These are phyloP conservation scores for Hirtodrosophila confusa DNA, from an alignment of 2,888 invertebrate genomes.

Conservation along the genomic window DNA sequence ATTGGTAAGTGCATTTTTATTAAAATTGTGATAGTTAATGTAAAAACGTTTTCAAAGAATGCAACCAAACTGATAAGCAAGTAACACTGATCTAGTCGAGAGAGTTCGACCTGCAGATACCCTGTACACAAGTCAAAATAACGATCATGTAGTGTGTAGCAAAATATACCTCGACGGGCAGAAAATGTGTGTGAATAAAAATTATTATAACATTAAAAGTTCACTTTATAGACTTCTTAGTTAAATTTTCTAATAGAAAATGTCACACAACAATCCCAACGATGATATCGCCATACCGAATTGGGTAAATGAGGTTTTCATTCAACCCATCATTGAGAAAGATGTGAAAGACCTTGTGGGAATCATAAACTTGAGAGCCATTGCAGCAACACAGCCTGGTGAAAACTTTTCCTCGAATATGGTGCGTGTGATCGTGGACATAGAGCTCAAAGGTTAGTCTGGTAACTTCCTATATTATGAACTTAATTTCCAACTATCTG, in stretches of 20 bases:
- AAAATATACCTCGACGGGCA: too few species aligned
- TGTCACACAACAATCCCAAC: slow-evolving; percentile 66
- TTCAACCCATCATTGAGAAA: slow-evolving; percentile 63
- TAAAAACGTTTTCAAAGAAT: too few species aligned
- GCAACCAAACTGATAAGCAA: too few species aligned
- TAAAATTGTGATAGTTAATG: too few species aligned
- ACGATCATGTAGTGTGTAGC: too few species aligned
- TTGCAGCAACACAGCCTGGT: slow-evolving; percentile 78
- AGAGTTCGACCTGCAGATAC: too few species aligned
- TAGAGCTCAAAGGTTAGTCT: slow-evolving; percentile 70
- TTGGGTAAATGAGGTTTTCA: slow-evolving; percentile 75
- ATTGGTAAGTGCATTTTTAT: too few species aligned
- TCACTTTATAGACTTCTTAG: neutral
- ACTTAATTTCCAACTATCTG: neutral
- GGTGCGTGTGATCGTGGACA: slow-evolving; percentile 70
- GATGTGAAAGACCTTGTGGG: slow-evolving; percentile 56
- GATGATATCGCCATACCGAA: slow-evolving; percentile 63
- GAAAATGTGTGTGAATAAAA: too few species aligned
- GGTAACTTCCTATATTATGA: neutral
- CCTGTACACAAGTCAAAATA: too few species aligned
- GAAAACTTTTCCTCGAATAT: slow-evolving; percentile 81
- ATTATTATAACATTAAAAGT: neutral
- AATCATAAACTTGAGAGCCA: slow-evolving; percentile 60
- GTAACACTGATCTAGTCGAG: too few species aligned
- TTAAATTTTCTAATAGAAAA: slow-evolving; percentile 23